These are phyloP conservation scores for Frankliniella intonsa DNA, from an alignment of 2,888 invertebrate species.

Conservation along the genomic window DNA sequence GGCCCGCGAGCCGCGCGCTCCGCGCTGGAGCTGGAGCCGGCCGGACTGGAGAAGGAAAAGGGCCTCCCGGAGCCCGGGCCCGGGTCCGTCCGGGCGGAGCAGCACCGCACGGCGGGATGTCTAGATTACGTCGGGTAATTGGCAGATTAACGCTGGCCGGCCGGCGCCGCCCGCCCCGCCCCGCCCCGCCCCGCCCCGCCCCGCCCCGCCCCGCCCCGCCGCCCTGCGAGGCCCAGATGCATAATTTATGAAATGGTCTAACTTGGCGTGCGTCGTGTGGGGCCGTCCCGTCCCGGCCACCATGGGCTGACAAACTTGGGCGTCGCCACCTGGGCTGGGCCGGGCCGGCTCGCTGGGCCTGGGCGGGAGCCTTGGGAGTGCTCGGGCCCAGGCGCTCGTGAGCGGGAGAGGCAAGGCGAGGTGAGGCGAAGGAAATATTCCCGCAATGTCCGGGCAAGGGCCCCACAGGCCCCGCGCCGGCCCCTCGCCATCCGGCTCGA, in stretches of 20 bases:
- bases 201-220: no score
- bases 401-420: no score
- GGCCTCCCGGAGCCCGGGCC: no score
- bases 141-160: neutral
- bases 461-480: neutral
- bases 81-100: no score
- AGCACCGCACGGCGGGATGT: neutral
- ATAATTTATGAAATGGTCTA: neutral
- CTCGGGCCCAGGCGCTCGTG: no score
- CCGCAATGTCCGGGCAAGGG: conserved; percentile 6
- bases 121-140: neutral
- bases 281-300: neutral
- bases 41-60: no score
- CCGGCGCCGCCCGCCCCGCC: neutral
- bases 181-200: no score
- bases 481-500: neutral
- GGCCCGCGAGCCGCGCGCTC: no score
- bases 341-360: neutral
- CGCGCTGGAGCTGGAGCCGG: no score
- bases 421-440: neutral
- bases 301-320: neutral
- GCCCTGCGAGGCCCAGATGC: neutral
- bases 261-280: neutral
- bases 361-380: neutral
- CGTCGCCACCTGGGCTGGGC: neutral